Base-by-base conservation (phyloP, 2,888 invertebrate species). In the Yponomeuta sedellus region DNA sequence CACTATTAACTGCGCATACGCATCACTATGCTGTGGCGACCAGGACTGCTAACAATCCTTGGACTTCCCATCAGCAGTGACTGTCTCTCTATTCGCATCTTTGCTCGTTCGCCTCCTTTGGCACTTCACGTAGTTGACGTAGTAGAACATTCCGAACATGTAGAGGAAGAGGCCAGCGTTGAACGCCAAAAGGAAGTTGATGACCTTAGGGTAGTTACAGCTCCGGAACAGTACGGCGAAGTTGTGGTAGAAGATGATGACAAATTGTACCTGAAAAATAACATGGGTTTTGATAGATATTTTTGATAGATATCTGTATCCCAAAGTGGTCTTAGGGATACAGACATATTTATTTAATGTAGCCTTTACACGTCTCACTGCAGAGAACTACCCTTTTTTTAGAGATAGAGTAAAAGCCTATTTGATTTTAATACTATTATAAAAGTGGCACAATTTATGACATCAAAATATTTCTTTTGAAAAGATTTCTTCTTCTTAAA, bases 141-240 rank as follows among this genome's bases (percentile, higher is more conserved):
- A 88, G 80, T 96, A 96, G 80, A 96, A 96, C 71, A 94, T 93
- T 59, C 94, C 93, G 75, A 96, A 96, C 88, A 96, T 93, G 75
- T 96, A 96, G 3, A 96, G 89, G 82, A 96, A 96, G 8, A 95
- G 87, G 0, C 92, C 85, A 19, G 95, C 93, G 77, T 96, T 96
- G 64, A 94, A 85, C 0, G 92, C 85, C 20, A 96, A 91, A 64
- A 96, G 87, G 70, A 93, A 92, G 63, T 94, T 93, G 72, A 96
- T 92, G 16, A 91, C 80, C 75, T 94, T 95, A 0, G 96, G 95
- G 74, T 94, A 94, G 77, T 94, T 93, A 82, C 95, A 95, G 71
- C 93, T 94, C 69, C 93, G 91, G 75, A 95, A 93, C 89, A 94
- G 92, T 8, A 95, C 92, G 72, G 88, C 88, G 66, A 93, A 80